Evolutionary conservation across 92 coral and sea anemone species (phyloP).

Genomic region (Epizoanthus illoricatus): DNA sequence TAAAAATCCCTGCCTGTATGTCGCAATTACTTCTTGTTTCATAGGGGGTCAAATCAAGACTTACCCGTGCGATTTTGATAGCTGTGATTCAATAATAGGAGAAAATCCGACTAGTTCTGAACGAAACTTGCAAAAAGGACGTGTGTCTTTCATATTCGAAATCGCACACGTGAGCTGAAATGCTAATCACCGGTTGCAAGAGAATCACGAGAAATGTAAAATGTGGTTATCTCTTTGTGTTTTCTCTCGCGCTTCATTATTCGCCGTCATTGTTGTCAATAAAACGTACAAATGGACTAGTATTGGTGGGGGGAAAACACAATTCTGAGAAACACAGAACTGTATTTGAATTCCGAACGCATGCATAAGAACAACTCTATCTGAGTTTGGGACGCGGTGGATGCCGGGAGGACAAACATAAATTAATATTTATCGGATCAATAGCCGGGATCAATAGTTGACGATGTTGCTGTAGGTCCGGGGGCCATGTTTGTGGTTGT

Average conservation of each 20-base stretch:
- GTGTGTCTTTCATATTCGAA: neutral
- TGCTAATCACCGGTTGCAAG: constrained; percentile 51
- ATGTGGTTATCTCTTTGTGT: constrained; percentile 3
- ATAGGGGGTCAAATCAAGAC: neutral
- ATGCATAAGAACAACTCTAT: neutral
- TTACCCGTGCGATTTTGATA: neutral
- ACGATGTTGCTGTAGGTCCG: no score
- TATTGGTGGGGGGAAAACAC: neutral
- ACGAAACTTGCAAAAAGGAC: neutral
- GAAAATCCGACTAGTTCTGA: no score
- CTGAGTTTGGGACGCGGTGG: constrained; percentile 32
- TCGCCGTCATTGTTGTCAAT: neutral
- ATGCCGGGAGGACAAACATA: neutral
- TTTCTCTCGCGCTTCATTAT: neutral
- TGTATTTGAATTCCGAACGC: neutral
- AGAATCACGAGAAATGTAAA: constrained; percentile 30
- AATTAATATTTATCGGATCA: neutral
- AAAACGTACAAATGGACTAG: neutral
- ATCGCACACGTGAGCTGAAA: constrained; percentile 56
- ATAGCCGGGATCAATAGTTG: no score
- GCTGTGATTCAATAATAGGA: no score
- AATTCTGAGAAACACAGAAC: neutral
- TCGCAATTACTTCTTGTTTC: constrained; percentile 13
- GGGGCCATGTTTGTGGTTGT: no score
- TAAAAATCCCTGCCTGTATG: constrained; percentile 24